phyloP scores from a whole-genome alignment of 2,888 invertebrate species.

The Ellobium chinense region DNA sequence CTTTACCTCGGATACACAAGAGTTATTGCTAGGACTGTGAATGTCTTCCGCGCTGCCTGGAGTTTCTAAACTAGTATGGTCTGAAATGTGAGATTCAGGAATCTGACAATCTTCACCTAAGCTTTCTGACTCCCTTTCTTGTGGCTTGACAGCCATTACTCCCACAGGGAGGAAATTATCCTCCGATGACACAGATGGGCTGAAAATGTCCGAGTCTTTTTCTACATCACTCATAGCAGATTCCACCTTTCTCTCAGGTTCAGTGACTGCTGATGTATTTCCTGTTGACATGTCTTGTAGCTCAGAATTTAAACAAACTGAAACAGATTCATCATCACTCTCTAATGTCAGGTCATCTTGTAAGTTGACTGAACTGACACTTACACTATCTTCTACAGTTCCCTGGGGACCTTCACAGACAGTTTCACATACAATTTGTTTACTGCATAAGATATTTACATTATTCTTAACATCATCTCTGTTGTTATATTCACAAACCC shows the following conservation, averaged over 20 bases:
- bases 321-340: no score
- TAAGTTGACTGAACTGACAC: no score
- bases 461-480: neutral
- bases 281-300: no score
- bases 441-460: neutral
- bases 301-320: no score
- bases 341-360: no score
- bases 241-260: neutral
- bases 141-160: neutral
- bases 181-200: conserved; percentile 1
- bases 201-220: neutral
- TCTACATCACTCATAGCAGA: neutral
- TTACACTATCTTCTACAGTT: no score
- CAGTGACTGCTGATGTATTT: no score
- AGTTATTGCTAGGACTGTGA: neutral
- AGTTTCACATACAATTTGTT: no score
- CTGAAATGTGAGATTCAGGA: neutral
- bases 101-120: no score
- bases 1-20: neutral
- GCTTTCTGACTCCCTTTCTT: neutral
- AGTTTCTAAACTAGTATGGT: neutral
- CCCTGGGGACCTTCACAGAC: no score
- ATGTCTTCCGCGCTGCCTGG: neutral
- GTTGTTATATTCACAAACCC: no score
- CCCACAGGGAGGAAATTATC: conserved; percentile 23